Evolutionary conservation across 1,140 invertebrate genomes (phyloP), one percentile per base, ranked within the genome.

Genomic region (Dendroctonus valens): DNA sequence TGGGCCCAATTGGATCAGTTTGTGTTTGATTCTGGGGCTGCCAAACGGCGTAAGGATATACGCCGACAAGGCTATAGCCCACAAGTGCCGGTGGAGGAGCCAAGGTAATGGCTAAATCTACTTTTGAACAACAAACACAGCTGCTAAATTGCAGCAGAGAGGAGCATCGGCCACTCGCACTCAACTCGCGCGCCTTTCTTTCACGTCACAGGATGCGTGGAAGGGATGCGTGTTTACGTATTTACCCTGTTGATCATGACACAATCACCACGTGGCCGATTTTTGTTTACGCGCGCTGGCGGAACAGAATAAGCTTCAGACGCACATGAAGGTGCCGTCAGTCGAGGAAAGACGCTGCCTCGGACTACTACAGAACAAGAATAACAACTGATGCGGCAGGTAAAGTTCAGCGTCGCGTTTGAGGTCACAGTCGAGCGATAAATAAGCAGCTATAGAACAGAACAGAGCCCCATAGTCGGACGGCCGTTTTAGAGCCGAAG

Each of bases 51-150:
- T 80, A 82, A 57, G 81, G 81, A 76, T 81, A 82, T 75, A 82
- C 80, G 74, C 81, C 81, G 60, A 82, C 79, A 68, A 82, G 80
- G 77, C 80, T 82, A 77, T 82, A 82, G 74, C 81, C 81, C 78
- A 81, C 76, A 51, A 79, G 69, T 48, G 76, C 74, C 74, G 78
- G 77, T 76, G 73, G 72, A 69, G 77, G 70, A 77, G 76, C 78
- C 77, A 78, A 78, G 73, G 76, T 75, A 74, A 69, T 68, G 63
- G 65, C 62, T 66, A 59, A 60, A 58, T 52, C 41, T 40, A 57
- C 63, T 51, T 44, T 42, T 37, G 39, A 64, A 51, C 37, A 63
- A 51, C 40, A 68, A 69, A 70, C 54, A 57, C 65, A 46, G 71
- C 69, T 72, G 70, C 67, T 57, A 50, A 59, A 55, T 64, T 53